These are phyloP conservation scores for Sphyrna mokarran DNA, from an alignment of 2,113 vertebrate genomes.

Conservation along the genomic window DNA sequence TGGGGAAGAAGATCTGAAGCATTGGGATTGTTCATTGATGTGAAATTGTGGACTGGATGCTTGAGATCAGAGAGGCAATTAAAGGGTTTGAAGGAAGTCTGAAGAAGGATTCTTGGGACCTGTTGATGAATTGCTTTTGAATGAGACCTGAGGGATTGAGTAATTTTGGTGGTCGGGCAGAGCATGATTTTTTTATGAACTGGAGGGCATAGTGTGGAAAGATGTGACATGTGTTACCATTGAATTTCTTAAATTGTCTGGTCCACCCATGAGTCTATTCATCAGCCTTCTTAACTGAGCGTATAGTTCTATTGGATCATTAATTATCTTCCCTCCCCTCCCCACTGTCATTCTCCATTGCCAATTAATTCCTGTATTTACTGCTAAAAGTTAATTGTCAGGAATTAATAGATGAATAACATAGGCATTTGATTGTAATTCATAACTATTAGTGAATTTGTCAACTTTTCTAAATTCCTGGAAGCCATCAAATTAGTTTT, in stretches of 20 bases:
- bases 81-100: not conserved
- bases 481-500: not conserved
- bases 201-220: not conserved
- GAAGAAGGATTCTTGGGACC: not conserved
- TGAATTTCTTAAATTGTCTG: not conserved
- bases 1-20: not conserved
- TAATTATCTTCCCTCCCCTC: not conserved
- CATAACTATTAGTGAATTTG: not conserved
- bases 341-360: not conserved
- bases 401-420: not conserved
- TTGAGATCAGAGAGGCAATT: not conserved
- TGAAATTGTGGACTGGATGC: not conserved
- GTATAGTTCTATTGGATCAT: not conserved
- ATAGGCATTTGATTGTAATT: not conserved
- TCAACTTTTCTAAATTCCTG: not conserved
- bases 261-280: not conserved
- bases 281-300: not conserved
- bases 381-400: not conserved
- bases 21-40: not conserved
- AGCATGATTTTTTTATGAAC: not conserved
- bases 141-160: not conserved
- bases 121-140: not conserved
- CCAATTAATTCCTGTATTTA: not conserved
- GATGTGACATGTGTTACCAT: not conserved
- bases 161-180: not conserved